Evolutionary conservation across 2,888 invertebrate species (phyloP), one percentile per base, ranked within the genome.

Genomic region (Tridacna gigas): DNA sequence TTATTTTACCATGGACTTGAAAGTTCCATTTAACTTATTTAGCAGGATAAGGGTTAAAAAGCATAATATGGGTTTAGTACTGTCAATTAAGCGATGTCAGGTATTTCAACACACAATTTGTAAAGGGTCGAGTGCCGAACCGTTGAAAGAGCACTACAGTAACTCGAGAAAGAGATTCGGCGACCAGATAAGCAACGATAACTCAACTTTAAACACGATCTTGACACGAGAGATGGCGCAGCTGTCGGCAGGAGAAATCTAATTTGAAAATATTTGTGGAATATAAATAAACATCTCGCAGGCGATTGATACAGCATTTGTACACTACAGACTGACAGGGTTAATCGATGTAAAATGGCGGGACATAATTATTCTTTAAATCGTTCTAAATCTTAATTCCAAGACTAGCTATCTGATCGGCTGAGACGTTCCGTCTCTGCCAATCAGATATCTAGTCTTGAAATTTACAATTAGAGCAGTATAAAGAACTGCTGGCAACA

Each of bases 241-340:
- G 78, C 86, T 86, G 86, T 76, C 71, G 60, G 25, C 18, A 18
- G 26, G 26, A 22, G 37, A 63, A 20, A 60, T 61, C 67, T 71
- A 77, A 77, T 74, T 76, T 74, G 82, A 77, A 84, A 84, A 82
- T 84, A 82, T 81, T 84, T 84, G 77, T 76, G 73, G 26, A 67
- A 26, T 11, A 60, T 67, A 82, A 82, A 84, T 84, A 84, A 84
- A 84, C 79, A 84, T 13, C 25, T 15, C 22, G 0, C n/a, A n/a
- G 51, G 51, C 71, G 71, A 71, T 71, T 71, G 71, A 71, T 71
- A 71, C 71, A 71, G 12, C 45, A 3, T 11, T 67, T 15, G 37
- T 67, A 37, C 67, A 67, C 37, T 7, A 67, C 67, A 67, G 45
- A 45, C 67, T 45, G 67, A 67, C 45, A 67, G 67, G 37, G 45